Conservation (phyloP, 2,113 vertebrate genomes). For the Sigmodon hispidus region DNA sequence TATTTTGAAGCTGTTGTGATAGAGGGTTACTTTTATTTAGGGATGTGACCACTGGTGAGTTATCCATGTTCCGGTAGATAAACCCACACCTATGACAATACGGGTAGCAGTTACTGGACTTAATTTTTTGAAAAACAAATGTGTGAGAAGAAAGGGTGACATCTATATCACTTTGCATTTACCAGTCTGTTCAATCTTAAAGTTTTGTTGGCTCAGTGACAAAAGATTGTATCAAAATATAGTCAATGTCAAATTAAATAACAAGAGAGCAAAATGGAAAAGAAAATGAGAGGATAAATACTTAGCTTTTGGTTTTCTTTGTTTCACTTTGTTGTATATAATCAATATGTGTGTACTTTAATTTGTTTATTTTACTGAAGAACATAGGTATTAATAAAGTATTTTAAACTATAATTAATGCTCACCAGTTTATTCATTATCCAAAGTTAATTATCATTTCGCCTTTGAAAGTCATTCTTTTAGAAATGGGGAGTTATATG, state of each 20-base stretch:
- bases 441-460: slow-evolving; percentile 22
- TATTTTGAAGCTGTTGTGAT: neutral
- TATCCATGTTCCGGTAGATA: neutral
- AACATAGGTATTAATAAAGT: slow-evolving; percentile 63
- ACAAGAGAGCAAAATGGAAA: neutral
- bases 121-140: neutral
- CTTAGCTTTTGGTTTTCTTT: neutral
- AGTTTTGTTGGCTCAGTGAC: neutral
- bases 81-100: neutral
- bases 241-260: neutral
- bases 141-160: neutral
- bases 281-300: neutral
- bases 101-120: neutral
- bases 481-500: neutral
- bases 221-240: neutral
- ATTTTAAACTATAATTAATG: slow-evolving; percentile 34
- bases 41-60: neutral
- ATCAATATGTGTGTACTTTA: slow-evolving; percentile 17
- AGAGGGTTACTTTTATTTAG: neutral
- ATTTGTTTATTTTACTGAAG: slow-evolving; percentile 30
- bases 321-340: slow-evolving; percentile 23
- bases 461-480: slow-evolving; percentile 7
- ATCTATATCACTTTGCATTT: neutral
- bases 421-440: slow-evolving; percentile 33
- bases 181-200: neutral